Percentiles rank a stretch among this genome's conserved stretches.
Evolutionary conservation across 2,888 invertebrate species (phyloP).

Genomic region (Dascillus cervinus): DNA sequence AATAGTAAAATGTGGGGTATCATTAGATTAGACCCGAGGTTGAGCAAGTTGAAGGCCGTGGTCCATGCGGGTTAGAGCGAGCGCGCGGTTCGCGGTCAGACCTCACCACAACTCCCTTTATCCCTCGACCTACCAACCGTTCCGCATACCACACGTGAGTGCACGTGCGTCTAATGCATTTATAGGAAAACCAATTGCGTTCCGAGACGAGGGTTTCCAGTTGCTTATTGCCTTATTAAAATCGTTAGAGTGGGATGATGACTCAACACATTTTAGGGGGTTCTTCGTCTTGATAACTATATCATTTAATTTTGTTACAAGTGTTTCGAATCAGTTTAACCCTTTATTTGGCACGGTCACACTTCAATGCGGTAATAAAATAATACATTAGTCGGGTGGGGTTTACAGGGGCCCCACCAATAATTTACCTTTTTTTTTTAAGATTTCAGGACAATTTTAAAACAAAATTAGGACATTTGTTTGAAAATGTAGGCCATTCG

Average conservation of each 20-base stretch:
- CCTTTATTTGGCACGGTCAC: too few species aligned
- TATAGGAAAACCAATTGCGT: conserved; percentile 7
- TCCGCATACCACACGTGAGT: conserved; percentile 14
- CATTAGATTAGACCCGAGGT: too few species aligned
- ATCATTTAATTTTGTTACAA: conserved; percentile 16
- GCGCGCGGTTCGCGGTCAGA: conserved; percentile 21
- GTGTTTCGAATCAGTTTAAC: too few species aligned
- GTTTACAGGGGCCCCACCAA: too few species aligned
- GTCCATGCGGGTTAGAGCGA: conserved; percentile 17
- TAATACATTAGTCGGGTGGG: too few species aligned
- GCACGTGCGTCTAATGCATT: conserved; percentile 13
- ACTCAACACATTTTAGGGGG: not conserved
- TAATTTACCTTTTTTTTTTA: too few species aligned
- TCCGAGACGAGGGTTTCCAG: conserved; percentile 3
- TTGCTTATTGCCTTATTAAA: not conserved
- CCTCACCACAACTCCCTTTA: conserved; percentile 14
- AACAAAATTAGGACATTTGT: too few species aligned
- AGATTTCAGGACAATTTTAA: too few species aligned
- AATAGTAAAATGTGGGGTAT: too few species aligned
- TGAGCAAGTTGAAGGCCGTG: too few species aligned
- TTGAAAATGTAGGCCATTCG: too few species aligned
- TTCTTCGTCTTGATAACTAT: conserved; percentile 2
- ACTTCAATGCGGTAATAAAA: too few species aligned
- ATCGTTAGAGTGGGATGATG: not conserved
- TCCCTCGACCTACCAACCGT: conserved; percentile 12